phyloP scores from a whole-genome alignment of 1,140 invertebrate genomes.

The Papilio dardanus region DNA sequence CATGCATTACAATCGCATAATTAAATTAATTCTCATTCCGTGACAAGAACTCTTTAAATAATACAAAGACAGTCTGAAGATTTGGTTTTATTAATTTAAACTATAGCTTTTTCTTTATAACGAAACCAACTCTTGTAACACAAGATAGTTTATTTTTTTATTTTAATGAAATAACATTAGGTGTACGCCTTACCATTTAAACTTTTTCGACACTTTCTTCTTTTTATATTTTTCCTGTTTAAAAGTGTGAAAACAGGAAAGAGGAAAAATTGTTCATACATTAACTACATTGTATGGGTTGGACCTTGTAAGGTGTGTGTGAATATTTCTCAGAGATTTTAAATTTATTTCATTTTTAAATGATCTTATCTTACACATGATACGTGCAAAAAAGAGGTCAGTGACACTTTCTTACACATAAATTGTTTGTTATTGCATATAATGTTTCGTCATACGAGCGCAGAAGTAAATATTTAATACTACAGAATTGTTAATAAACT shows the following conservation, averaged over 20 bases:
- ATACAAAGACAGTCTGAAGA: not conserved
- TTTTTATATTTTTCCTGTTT: not conserved
- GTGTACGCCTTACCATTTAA: no score
- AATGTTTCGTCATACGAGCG: not conserved
- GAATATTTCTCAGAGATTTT: not conserved
- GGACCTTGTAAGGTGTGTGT: not conserved
- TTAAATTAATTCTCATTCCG: not conserved
- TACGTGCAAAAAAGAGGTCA: constrained; percentile 6
- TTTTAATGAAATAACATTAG: no score
- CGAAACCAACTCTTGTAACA: no score
- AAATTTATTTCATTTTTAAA: constrained; percentile 12
- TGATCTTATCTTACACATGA: constrained; percentile 7
- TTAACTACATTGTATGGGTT: constrained; percentile 1
- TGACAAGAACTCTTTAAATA: not conserved
- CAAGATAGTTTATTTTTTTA: no score
- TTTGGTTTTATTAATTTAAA: no score
- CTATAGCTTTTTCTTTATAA: no score
- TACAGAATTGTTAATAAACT: not conserved
- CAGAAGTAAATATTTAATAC: not conserved
- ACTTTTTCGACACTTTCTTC: not conserved
- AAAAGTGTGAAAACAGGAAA: constrained; percentile 7
- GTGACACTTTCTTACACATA: constrained; percentile 16
- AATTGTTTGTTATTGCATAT: constrained; percentile 7
- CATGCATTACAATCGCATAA: constrained; percentile 1
- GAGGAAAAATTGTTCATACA: not conserved